phyloP scores from a whole-genome alignment of 2,113 vertebrate species.

The Plectropomus leopardus region DNA sequence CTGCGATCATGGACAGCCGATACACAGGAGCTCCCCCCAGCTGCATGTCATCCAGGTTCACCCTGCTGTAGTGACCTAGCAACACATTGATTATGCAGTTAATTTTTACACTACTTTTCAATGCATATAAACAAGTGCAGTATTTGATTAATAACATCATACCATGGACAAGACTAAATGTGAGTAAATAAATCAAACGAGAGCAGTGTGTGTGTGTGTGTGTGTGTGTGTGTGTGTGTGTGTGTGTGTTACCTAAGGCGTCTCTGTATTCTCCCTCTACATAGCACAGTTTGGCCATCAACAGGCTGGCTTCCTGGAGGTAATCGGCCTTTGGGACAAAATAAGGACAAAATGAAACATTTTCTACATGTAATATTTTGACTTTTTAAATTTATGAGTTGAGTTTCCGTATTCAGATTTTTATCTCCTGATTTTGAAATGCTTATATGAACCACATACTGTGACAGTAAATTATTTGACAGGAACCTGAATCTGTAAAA shows the following conservation, averaged over 20 bases:
- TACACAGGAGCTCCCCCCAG: constrained; percentile 90
- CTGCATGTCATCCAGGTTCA: constrained; percentile 92
- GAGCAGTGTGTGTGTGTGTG: background rate
- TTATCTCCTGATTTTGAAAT: background rate
- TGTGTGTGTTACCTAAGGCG: constrained; percentile 79
- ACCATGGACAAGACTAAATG: background rate
- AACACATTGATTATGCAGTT: background rate
- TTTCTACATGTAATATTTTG: background rate
- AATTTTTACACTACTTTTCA: background rate
- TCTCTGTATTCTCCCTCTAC: constrained; percentile 94
- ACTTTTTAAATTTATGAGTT: background rate
- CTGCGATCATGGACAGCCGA: constrained; percentile 94
- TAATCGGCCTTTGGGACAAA: constrained; percentile 88
- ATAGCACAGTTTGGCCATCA: constrained; percentile 96
- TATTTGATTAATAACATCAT: background rate
- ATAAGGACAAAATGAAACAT: background rate
- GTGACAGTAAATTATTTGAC: no score
- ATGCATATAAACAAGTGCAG: background rate
- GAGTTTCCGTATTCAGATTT: background rate
- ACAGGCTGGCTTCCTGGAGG: constrained; percentile 92
- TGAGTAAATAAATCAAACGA: background rate
- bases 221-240: no score
- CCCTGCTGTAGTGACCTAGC: constrained; percentile 88
- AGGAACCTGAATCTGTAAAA: background rate
- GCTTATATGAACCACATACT: background rate